A percentile compares a stretch with the other conserved stretches of the same genome.
These are phyloP conservation scores for Vollenhovia emeryi DNA, from an alignment of 1,140 invertebrate species.

Conservation along the genomic window DNA sequence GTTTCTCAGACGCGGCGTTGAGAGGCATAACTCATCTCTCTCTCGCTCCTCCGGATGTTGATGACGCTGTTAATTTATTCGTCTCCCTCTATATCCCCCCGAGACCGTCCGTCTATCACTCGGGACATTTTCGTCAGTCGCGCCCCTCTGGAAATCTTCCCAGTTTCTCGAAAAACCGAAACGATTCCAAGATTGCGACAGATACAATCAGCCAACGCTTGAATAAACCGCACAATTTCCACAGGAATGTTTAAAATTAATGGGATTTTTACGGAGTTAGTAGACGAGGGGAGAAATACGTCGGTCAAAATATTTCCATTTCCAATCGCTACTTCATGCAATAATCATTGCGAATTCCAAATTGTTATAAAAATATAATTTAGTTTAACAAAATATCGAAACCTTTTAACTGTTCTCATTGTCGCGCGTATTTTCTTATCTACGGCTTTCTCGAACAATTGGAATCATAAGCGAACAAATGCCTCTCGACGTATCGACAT, in stretches of 20 bases:
- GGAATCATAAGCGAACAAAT: slow-evolving; percentile 6
- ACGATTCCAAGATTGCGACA: background rate
- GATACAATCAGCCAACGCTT: background rate
- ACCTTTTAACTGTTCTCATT: too few species aligned
- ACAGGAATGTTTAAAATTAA: background rate
- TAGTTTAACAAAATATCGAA: too few species aligned
- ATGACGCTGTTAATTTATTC: slow-evolving; percentile 58
- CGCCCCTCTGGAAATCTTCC: slow-evolving; percentile 13
- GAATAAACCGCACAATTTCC: background rate
- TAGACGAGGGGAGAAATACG: background rate
- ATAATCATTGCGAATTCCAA: background rate
- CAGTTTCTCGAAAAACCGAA: slow-evolving; percentile 31
- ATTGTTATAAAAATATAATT: background rate
- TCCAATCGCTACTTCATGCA: background rate
- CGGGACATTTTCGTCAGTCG: slow-evolving; percentile 21
- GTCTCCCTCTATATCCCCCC: background rate
- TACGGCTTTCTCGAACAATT: slow-evolving; percentile 5
- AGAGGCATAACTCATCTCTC: slow-evolving; percentile 66
- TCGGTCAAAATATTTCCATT: background rate
- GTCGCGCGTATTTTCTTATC: too few species aligned
- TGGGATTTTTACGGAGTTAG: background rate
- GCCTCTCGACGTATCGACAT: background rate
- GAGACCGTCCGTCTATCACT: slow-evolving; percentile 44
- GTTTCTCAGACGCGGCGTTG: slow-evolving; percentile 39
- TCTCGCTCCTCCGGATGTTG: slow-evolving; percentile 28